phyloP scores from a whole-genome alignment of 2,113 vertebrate species.

The Dendrocopos noguchii region DNA sequence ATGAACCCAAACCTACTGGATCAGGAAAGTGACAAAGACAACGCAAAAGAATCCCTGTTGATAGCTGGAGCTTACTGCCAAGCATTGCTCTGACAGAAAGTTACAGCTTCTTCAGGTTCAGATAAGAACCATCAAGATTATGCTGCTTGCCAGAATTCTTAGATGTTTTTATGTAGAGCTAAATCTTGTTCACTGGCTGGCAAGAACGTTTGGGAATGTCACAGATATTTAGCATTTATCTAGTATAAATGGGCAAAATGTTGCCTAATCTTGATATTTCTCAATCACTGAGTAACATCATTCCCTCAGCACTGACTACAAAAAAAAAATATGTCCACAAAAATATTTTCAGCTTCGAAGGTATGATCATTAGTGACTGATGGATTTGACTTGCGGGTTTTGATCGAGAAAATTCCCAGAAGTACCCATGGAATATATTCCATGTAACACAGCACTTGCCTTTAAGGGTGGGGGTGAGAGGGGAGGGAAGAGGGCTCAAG shows the following conservation, averaged over 20 bases:
- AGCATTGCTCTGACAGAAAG: not conserved
- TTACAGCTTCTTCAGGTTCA: not conserved
- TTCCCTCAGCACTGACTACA: not conserved
- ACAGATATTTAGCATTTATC: not conserved
- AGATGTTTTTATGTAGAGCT: not conserved
- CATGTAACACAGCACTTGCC: not conserved
- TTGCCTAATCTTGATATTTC: slow-evolving; percentile 20
- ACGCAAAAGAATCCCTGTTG: not conserved
- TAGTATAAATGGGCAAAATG: not conserved
- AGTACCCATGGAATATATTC: not conserved
- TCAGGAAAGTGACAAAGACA: not conserved
- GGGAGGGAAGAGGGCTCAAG: not conserved
- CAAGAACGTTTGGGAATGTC: not conserved
- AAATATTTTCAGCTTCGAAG: slow-evolving; percentile 6
- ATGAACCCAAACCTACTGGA: not conserved
- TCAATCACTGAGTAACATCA: slow-evolving; percentile 6
- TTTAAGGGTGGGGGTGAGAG: not conserved
- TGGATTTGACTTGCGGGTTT: not conserved
- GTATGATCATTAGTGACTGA: not conserved
- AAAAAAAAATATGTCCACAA: not conserved
- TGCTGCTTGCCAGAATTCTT: not conserved
- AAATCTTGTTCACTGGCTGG: not conserved
- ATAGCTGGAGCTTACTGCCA: not conserved
- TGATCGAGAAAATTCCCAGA: slow-evolving; percentile 13
- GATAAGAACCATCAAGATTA: not conserved